Conservation (phyloP, 1,140 invertebrate species). For the fruit fly (Drosophila melanogaster) region Release_6_plus_ISO1_MT NT_033777.3:29571501-29572000, state of each 20-base stretch:
- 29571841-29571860: slow-evolving; percentile 79
- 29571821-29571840: slow-evolving; percentile 52
- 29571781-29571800: slow-evolving; percentile 79
- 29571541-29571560: slow-evolving; percentile 37
- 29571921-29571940: slow-evolving; percentile 73
- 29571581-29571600: slow-evolving; percentile 30
- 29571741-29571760: not conserved
- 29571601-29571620: slow-evolving; percentile 81
- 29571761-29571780: slow-evolving; percentile 8
- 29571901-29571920: slow-evolving; percentile 38
- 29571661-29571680: slow-evolving; percentile 69
- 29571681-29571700: slow-evolving; percentile 51
- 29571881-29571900: slow-evolving; percentile 23
- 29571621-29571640: slow-evolving; percentile 75
- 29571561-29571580: slow-evolving; percentile 33
- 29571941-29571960: slow-evolving; percentile 82
- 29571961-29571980: slow-evolving; percentile 48
- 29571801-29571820: slow-evolving; percentile 80
- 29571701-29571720: not conserved
- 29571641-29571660: slow-evolving; percentile 76
- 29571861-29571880: slow-evolving; percentile 77
- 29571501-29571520: not conserved
- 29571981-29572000: slow-evolving; percentile 1
- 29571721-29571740: not conserved
- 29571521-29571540: slow-evolving; percentile 37